These are phyloP conservation scores for Halcyon senegalensis DNA, from an alignment of 2,113 vertebrate genomes.

Conservation along the genomic window DNA sequence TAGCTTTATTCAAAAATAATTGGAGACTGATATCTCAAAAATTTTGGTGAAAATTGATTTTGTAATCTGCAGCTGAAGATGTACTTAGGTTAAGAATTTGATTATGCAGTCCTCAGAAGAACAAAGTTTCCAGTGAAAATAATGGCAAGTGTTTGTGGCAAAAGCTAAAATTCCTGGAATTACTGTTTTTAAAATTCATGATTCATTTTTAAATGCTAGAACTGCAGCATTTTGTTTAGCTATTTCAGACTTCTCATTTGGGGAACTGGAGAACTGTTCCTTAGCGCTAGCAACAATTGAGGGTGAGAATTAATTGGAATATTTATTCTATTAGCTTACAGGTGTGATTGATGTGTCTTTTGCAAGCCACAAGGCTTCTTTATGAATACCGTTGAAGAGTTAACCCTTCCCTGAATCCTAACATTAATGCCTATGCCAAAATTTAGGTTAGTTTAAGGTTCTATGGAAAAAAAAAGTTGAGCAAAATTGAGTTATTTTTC, in stretches of 20 bases:
- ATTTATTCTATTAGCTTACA: conserved; percentile 70
- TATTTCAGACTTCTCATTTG: conserved; percentile 45
- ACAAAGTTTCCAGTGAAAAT: neutral
- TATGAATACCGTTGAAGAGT: neutral
- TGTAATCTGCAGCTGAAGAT: neutral
- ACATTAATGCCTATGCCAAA: neutral
- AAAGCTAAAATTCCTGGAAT: neutral
- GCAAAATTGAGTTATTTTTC: neutral
- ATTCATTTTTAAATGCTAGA: conserved; percentile 34
- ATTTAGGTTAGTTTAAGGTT: neutral
- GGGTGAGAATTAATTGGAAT: conserved; percentile 70
- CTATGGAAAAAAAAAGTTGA: neutral
- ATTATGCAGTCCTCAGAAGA: neutral
- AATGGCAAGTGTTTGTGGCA: neutral
- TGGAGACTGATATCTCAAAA: neutral
- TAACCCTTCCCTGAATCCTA: neutral
- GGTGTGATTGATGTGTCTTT: conserved; percentile 28
- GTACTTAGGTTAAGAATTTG: neutral
- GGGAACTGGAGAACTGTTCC: conserved; percentile 42
- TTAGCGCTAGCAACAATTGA: conserved; percentile 58
- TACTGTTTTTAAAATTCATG: conserved; percentile 22
- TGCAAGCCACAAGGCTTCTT: conserved; percentile 31
- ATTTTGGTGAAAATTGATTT: neutral
- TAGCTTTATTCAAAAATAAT: neutral
- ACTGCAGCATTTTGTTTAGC: conserved; percentile 48